Base-by-base conservation (phyloP, 2,113 vertebrate species). In the Hippopotamus amphibius region DNA sequence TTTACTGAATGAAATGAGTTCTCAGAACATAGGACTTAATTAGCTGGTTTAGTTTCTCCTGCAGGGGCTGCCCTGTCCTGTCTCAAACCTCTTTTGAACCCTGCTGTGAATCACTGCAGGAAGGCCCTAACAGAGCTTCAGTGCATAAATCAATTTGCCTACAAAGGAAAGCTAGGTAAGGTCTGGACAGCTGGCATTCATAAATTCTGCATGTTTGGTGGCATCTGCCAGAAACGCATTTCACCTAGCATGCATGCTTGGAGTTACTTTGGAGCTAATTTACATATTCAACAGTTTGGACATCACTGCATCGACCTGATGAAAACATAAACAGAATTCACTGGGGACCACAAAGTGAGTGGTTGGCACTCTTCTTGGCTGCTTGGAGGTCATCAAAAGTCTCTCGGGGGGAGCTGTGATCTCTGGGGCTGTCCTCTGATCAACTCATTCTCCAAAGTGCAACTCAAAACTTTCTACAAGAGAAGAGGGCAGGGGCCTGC, bases 151-250 rank as follows among this genome's bases (percentile, higher is more conserved):
- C 95, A 53, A 55, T 90, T 96, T 98, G 95, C 89, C 97, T 96
- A 97, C 95, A 96, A 97, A 98, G 98, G 97, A 97, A 98, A 98
- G 96, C 83, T 74, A 98, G 98, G 98, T 97, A 97, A 98, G 97
- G 61, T 77, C 93, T 48, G 87, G 97, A 98, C 97, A 98, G 98
- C 98, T 98, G 98, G 97, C 97, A 97, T 84, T 97, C 97, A 98
- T 98, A 98, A 98, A 98, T 98, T 97, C 97, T 98, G 96, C 96
- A 97, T 96, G 97, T 96, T 96, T 97, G 97, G 94, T 98, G 96
- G 97, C 97, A 98, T 98, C 98, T 98, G 97, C 97, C 97, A 97
- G 96, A 97, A 98, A 97, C 93, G 82, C 77, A 88, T 83, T 96
- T 88, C 80, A 93, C 97, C 88, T 93, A 97, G 95, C 88, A 96